Percentiles rank a stretch among this genome's conserved stretches.
Evolutionary conservation across 2,888 invertebrate species (phyloP).

Genomic region (Calameuta idolon): DNA sequence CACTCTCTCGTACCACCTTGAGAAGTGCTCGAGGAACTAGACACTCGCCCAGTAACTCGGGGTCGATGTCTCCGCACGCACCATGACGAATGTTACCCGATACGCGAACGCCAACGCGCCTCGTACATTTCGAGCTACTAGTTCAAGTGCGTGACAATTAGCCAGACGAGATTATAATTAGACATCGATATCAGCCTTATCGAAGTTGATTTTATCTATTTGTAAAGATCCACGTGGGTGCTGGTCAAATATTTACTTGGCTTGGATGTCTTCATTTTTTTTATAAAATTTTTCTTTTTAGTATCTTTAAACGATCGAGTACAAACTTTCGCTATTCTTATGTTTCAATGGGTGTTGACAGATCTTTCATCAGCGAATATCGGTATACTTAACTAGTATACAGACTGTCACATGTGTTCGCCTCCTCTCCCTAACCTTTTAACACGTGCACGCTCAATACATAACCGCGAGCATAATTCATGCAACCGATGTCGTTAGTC

Average conservation of each 20-base stretch:
- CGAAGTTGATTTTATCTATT: neutral
- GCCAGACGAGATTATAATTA: neutral
- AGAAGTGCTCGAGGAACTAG: conserved; percentile 10
- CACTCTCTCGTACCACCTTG: neutral
- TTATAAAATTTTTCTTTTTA: too few relatives aligned
- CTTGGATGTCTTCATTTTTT: neutral
- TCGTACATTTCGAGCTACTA: neutral
- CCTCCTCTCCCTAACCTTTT: neutral
- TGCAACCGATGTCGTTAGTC: conserved; percentile 33
- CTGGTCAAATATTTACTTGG: neutral
- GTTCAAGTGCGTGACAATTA: neutral
- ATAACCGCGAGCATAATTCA: neutral
- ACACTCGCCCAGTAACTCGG: conserved; percentile 27
- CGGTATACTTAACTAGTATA: neutral
- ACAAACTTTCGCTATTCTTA: neutral
- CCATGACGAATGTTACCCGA: conserved; percentile 57
- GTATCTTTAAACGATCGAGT: too few relatives aligned
- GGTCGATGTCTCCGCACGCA: conserved; percentile 57
- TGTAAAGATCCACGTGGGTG: neutral
- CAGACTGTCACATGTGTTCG: neutral
- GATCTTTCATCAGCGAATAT: neutral
- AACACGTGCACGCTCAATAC: neutral
- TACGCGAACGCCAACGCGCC: conserved; percentile 19
- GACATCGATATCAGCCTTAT: neutral
- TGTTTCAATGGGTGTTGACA: neutral